These are phyloP conservation scores for Phaenicophaeus curvirostris DNA, from an alignment of 2,797 vertebrate species.

Conservation along the genomic window DNA sequence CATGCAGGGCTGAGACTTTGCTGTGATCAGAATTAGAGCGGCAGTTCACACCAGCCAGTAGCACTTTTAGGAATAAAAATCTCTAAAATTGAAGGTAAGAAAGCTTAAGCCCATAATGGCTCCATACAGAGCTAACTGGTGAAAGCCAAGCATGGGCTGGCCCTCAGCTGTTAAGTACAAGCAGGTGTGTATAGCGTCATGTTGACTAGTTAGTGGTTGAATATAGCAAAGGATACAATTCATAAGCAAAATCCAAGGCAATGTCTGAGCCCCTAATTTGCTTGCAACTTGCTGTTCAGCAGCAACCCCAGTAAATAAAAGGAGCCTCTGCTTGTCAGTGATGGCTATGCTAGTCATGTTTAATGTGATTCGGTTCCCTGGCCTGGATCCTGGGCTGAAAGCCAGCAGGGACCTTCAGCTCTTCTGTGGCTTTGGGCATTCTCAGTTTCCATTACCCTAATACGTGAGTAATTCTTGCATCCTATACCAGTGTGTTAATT, in stretches of 20 bases:
- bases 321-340: background rate
- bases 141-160: background rate
- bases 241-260: background rate
- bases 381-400: background rate
- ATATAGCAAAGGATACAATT: background rate
- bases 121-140: background rate
- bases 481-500: conserved; percentile 8
- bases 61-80: background rate
- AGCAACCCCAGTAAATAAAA: background rate
- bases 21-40: conserved; percentile 10
- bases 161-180: background rate
- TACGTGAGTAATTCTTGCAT: background rate
- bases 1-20: background rate
- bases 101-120: background rate
- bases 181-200: background rate
- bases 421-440: background rate
- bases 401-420: background rate
- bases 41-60: background rate
- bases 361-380: background rate
- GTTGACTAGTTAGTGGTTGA: background rate
- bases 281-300: background rate
- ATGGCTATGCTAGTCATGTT: background rate
- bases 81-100: background rate
- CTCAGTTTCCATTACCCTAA: background rate
- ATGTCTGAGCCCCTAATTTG: background rate